Conservation (phyloP, 2,113 vertebrate genomes). For the Antigone vipio region DNA sequence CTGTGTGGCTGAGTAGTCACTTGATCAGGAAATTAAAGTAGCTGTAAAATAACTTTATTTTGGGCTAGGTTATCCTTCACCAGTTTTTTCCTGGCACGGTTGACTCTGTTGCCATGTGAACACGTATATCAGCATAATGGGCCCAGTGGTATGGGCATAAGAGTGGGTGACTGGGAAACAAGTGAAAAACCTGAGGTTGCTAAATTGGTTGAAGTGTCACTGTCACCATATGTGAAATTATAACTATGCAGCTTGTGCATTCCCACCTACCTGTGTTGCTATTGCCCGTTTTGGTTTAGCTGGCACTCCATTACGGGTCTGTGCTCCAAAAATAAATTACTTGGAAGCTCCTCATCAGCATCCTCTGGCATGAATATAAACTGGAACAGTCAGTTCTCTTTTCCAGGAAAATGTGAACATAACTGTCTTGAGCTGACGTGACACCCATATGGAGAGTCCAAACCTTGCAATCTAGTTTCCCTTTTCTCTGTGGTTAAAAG, state of each 20-base stretch:
- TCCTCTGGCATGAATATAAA: background rate
- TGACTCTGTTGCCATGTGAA: background rate
- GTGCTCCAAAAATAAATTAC: background rate
- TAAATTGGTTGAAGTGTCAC: background rate
- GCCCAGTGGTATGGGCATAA: background rate
- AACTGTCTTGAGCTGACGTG: background rate
- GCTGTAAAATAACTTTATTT: background rate
- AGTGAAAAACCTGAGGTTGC: background rate
- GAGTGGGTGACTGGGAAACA: background rate
- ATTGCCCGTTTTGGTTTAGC: background rate
- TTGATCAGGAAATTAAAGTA: background rate
- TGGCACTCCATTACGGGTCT: background rate
- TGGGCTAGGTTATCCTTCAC: background rate
- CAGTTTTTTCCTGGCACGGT: background rate
- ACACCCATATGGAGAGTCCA: background rate
- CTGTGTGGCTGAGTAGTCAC: background rate
- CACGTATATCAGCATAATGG: background rate
- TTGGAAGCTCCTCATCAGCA: background rate
- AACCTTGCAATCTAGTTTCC: background rate
- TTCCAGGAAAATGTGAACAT: background rate
- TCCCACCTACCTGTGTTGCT: constrained; percentile 10
- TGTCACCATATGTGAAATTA: background rate
- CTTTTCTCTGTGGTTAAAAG: background rate
- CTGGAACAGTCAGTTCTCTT: background rate
- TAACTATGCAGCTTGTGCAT: background rate